Percentiles rank a stretch among this genome's conserved stretches.
Conservation (phyloP, 2,888 invertebrate genomes). For the Cataglyphis livida region DNA sequence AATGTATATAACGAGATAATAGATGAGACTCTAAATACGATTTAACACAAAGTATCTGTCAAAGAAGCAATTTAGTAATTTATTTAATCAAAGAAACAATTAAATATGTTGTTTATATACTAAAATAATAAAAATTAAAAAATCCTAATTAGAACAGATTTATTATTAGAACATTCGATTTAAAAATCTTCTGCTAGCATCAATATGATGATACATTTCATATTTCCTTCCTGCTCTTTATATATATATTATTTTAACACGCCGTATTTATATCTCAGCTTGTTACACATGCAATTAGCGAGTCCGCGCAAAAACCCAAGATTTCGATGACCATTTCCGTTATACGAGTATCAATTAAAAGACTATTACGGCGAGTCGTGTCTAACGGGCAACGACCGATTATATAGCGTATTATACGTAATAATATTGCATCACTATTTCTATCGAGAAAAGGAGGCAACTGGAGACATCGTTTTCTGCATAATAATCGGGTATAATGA, state of each 20-base stretch:
- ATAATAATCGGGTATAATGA: slow-evolving; percentile 25
- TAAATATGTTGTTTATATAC: background rate
- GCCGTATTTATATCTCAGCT: background rate
- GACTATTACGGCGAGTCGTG: background rate
- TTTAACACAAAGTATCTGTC: background rate
- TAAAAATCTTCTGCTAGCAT: background rate
- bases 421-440: slow-evolving; percentile 16
- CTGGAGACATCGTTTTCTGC: slow-evolving; percentile 27
- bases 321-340: background rate
- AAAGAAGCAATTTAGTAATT: background rate
- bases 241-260: background rate
- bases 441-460: background rate
- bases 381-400: background rate
- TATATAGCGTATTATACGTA: background rate
- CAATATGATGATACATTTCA: background rate
- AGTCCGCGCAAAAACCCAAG: background rate
- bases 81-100: background rate
- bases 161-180: background rate
- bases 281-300: background rate
- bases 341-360: slow-evolving; percentile 13
- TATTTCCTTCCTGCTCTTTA: background rate
- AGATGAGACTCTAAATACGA: background rate
- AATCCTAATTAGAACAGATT: background rate
- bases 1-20: slow-evolving; percentile 3
- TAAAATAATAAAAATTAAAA: background rate